phyloP scores from a whole-genome alignment of 2,888 invertebrate genomes.

The Drosophila fungiperda region DNA sequence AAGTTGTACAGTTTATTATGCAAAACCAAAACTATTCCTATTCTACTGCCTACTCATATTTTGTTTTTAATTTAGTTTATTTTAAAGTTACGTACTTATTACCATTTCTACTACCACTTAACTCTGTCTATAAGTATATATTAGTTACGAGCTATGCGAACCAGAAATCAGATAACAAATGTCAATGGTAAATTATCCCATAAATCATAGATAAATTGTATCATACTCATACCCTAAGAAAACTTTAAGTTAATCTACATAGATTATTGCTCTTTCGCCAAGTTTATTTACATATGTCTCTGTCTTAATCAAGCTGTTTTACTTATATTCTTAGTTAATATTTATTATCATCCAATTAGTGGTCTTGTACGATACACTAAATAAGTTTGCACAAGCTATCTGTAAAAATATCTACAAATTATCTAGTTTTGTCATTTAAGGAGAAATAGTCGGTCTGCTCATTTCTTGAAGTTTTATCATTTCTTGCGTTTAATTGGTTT shows the following conservation, averaged over 20 bases:
- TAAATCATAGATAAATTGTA: not conserved
- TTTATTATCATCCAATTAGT: conserved; percentile 1
- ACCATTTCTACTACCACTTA: conserved; percentile 5
- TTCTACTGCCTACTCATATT: conserved; percentile 19
- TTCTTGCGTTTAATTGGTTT: not conserved
- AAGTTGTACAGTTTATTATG: conserved; percentile 54
- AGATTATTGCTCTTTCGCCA: not conserved
- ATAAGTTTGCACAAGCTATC: not conserved
- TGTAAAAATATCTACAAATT: not conserved
- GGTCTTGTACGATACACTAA: conserved; percentile 34
- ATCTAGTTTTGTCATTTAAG: not conserved
- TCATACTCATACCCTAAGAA: not conserved
- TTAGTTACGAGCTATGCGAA: conserved; percentile 43
- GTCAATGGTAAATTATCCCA: conserved; percentile 37
- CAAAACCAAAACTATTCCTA: conserved; percentile 46
- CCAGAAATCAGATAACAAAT: conserved; percentile 6
- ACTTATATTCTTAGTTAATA: conserved; percentile 5
- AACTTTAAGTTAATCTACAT: not conserved
- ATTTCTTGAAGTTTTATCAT: not conserved
- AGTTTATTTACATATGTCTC: not conserved
- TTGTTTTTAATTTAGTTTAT: conserved; percentile 20
- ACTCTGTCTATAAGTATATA: conserved; percentile 18
- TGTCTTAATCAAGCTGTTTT: not conserved
- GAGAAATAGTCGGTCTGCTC: not conserved
- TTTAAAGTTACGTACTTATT: conserved; percentile 31